Evolutionary conservation across 2,113 vertebrate genomes (phyloP).

Genomic region (Cavia aperea): DNA sequence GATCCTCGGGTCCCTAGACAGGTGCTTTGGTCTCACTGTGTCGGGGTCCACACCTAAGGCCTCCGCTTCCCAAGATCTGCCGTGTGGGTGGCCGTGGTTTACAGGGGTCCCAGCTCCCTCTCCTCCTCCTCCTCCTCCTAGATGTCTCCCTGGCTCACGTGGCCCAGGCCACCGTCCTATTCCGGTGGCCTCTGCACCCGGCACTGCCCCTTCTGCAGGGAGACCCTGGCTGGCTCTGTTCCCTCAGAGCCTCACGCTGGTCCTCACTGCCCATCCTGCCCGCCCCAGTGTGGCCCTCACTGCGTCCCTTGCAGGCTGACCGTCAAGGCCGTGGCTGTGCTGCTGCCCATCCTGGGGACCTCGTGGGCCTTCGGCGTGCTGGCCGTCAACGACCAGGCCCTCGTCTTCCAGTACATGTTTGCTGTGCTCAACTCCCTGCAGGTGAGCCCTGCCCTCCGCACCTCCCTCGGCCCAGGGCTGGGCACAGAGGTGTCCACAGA

Average conservation of each 20-base stretch:
- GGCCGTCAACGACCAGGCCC: constrained; percentile 84
- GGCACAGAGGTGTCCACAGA: background rate
- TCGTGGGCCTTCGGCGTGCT: constrained; percentile 96
- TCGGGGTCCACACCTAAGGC: background rate
- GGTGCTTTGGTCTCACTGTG: background rate
- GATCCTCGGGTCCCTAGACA: background rate
- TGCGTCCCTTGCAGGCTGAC: constrained; percentile 81
- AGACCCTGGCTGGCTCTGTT: background rate
- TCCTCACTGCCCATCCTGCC: background rate
- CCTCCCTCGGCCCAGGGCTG: background rate
- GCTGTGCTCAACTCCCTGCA: constrained; percentile 95
- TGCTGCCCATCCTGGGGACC: constrained; percentile 93
- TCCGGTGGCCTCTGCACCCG: background rate
- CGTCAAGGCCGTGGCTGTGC: constrained; percentile 91
- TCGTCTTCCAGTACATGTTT: constrained; percentile 94
- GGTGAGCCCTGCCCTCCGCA: constrained; percentile 71
- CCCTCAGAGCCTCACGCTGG: background rate
- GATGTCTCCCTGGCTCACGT: background rate
- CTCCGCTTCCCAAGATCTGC: background rate
- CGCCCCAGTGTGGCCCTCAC: accelerated
- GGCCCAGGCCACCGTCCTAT: accelerated
- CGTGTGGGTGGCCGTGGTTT: accelerated
- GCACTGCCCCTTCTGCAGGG: background rate
- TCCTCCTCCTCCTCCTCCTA: background rate
- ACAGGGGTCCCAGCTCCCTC: background rate